Conservation (phyloP, 2,888 invertebrate species). For the Apocheima hispidaria region DNA sequence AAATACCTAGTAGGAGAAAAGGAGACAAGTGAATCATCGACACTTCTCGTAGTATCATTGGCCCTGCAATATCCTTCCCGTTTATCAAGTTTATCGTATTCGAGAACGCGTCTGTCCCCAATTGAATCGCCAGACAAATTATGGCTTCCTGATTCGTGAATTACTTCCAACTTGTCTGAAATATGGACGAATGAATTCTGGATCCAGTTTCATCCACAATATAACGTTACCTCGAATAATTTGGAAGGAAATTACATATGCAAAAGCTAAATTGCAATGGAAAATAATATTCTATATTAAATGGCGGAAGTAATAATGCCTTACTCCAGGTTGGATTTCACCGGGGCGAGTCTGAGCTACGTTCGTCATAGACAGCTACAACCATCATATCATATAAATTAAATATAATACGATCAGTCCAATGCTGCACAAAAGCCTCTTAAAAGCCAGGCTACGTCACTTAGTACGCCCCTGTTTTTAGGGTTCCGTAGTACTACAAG, state of each 20-base stretch:
- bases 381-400: too few relatives aligned
- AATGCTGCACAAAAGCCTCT: too few relatives aligned
- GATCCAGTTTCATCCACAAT: constrained; percentile 28
- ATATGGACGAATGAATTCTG: constrained; percentile 20
- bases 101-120: constrained; percentile 34
- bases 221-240: constrained; percentile 5
- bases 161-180: constrained; percentile 20
- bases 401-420: too few relatives aligned
- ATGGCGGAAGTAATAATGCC: constrained; percentile 12
- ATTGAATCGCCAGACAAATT: constrained; percentile 33
- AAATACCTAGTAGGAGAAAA: too few relatives aligned
- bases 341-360: background rate
- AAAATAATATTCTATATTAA: background rate
- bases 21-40: constrained; percentile 19
- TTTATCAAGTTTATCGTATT: constrained; percentile 22
- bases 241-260: constrained; percentile 18
- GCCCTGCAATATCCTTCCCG: constrained; percentile 31
- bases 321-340: background rate
- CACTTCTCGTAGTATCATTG: constrained; percentile 11
- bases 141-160: constrained; percentile 32
- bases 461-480: too few relatives aligned
- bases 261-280: constrained; percentile 12
- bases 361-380: too few relatives aligned
- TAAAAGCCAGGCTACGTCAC: too few relatives aligned
- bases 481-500: too few relatives aligned